A percentile compares a stretch with the other conserved stretches of the same genome.
phyloP scores from a whole-genome alignment of 37 sponge, comb jelly and placozoan genomes.

The Oscarella lobularis region DNA sequence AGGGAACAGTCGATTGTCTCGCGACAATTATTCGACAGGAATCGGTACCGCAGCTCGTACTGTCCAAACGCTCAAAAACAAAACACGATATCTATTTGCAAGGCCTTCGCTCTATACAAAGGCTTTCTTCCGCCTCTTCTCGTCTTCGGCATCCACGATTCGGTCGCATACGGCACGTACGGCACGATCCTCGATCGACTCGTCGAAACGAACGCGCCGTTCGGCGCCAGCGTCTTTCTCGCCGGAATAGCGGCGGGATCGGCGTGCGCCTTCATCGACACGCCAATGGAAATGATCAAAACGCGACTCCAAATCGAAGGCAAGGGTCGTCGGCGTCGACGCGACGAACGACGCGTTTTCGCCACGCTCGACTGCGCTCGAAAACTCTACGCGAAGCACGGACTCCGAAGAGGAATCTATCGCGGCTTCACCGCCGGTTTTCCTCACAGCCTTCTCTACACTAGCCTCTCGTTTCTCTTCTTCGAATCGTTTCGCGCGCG shows the following conservation, averaged over 20 bases:
- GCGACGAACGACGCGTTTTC: too few relatives aligned
- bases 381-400: constrained; percentile 25
- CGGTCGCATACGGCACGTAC: neutral
- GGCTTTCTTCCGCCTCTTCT: constrained; percentile 1
- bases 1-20: neutral
- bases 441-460: constrained; percentile 11
- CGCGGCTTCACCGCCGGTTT: constrained; percentile 43
- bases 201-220: neutral
- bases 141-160: neutral
- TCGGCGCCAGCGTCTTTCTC: neutral
- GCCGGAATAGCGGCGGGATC: constrained; percentile 34
- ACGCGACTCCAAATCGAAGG: constrained; percentile 64
- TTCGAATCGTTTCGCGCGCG: too few relatives aligned
- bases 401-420: constrained; percentile 52
- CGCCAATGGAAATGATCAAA: constrained; percentile 79
- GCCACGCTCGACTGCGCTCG: neutral
- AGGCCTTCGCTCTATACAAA: constrained; percentile 4
- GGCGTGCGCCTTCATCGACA: constrained; percentile 25
- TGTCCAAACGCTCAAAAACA: neutral
- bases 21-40: neutral
- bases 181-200: neutral
- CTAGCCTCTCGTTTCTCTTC: constrained; percentile 66
- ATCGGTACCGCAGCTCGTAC: neutral
- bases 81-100: neutral
- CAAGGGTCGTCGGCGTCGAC: constrained; percentile 5